Percentiles rank a stretch among this genome's conserved stretches.
phyloP scores from a whole-genome alignment of 2,797 vertebrate genomes.

The Malurus leucopterus region DNA sequence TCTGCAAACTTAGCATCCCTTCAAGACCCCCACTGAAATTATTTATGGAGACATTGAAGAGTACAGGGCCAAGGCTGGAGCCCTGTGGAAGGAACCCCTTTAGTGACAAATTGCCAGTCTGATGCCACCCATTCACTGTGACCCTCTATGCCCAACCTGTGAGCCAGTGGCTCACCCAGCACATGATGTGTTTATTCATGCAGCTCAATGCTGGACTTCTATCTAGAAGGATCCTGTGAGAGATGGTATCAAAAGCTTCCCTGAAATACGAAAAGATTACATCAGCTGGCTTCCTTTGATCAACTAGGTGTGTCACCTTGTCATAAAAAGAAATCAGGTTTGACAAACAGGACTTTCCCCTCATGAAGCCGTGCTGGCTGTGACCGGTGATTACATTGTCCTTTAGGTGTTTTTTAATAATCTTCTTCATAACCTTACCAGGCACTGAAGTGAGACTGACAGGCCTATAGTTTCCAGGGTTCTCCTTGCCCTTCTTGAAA shows the following conservation, averaged over 20 bases:
- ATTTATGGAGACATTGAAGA: neutral
- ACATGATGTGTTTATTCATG: neutral
- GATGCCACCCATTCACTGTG: neutral
- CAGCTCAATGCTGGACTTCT: neutral
- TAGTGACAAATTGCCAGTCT: neutral
- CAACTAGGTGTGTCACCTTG: neutral
- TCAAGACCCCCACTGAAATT: neutral
- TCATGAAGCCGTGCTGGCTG: fast-evolving
- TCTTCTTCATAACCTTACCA: neutral
- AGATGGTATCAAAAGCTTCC: neutral
- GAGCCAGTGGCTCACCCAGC: neutral
- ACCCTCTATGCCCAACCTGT: fast-evolving
- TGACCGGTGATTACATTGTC: neutral
- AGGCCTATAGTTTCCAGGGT: neutral
- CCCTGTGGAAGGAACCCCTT: neutral
- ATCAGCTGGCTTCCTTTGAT: neutral
- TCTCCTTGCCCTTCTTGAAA: neutral
- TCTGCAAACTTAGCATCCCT: neutral
- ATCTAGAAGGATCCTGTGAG: neutral
- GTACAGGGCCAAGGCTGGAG: neutral
- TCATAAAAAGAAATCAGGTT: neutral
- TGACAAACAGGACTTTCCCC: neutral
- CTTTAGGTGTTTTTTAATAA: neutral
- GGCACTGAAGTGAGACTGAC: neutral
- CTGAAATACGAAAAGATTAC: neutral